Conservation (phyloP, 2,113 vertebrate genomes). For the Varanus komodoensis region DNA sequence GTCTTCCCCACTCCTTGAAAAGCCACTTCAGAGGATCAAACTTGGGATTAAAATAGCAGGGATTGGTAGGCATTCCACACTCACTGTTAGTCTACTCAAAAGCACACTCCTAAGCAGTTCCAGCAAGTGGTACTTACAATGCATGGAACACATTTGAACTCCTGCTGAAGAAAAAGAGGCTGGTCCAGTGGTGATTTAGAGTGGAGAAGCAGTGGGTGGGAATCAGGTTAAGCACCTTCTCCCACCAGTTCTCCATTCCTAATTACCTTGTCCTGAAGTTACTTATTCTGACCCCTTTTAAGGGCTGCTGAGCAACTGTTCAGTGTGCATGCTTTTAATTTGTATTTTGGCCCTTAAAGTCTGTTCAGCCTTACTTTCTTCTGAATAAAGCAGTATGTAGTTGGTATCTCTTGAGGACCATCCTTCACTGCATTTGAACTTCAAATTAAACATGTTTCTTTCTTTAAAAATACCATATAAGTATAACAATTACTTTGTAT, state of each 20-base stretch:
- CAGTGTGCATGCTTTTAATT: neutral
- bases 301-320: neutral
- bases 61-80: neutral
- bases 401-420: neutral
- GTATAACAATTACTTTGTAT: neutral
- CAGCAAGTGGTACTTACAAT: neutral
- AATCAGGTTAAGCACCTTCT: neutral
- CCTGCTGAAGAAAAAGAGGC: neutral
- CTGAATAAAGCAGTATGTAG: neutral
- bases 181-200: neutral
- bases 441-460: neutral
- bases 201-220: neutral
- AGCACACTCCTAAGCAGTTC: neutral
- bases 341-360: neutral
- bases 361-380: neutral
- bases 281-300: neutral
- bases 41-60: neutral
- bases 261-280: too few relatives aligned
- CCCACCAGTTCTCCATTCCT: neutral
- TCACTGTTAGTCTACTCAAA: neutral
- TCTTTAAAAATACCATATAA: neutral
- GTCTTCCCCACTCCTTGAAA: neutral
- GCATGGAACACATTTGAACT: neutral
- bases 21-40: neutral
- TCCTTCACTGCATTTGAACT: neutral